Base-by-base conservation (phyloP, 2,113 vertebrate species). In the Nibea coibor region DNA sequence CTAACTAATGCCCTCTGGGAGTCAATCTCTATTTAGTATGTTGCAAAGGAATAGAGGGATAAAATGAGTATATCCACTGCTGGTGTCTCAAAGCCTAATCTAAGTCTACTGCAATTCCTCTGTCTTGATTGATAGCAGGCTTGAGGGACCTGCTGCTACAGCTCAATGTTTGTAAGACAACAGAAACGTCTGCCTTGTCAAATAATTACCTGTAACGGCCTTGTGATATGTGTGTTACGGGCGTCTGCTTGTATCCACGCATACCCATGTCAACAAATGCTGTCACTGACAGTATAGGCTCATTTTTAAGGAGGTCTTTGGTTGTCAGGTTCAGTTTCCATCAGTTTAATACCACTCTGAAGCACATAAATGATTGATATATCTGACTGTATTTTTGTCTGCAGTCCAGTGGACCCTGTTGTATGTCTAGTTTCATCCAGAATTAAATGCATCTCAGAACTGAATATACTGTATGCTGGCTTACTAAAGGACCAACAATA, bases 31-130 rank as follows among this genome's bases (percentile, higher is more conserved):
- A 66, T 68, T 82, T 61, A 79, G 14, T n/a, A 10, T 24, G 3
- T 62, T 6, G 22, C 73, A 64, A 79, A 71, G 31, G 59, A 58
- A 42, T 0, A 20, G 22, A 56, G 28, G 26, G 2, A 65, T 3
- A 24, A 31, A 51, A 57, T 67, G 56, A 61, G 71, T 77, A 35
- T 66, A 84, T 84, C 86, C 66, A 83, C 53, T 69, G 53, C 63
- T 56, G 12, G 45, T 77, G 53, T 82, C 80, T 82, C 57, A 75
- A 72, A 89, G 83, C 75, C 86, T 81, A 84, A 78, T 65, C 31
- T 76, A 81, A 85, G 10, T 86, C 88, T 74, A 56, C 79, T 78
- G 39, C 83, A 83, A 88, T 88, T 80, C 77, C 56, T 77, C 47
- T 43, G 79, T 79, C 24, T 82, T 83, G 81, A 83, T 64, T 86